Base-by-base conservation (phyloP, 1,140 invertebrate species). In the Drosophila ananassae region DNA sequence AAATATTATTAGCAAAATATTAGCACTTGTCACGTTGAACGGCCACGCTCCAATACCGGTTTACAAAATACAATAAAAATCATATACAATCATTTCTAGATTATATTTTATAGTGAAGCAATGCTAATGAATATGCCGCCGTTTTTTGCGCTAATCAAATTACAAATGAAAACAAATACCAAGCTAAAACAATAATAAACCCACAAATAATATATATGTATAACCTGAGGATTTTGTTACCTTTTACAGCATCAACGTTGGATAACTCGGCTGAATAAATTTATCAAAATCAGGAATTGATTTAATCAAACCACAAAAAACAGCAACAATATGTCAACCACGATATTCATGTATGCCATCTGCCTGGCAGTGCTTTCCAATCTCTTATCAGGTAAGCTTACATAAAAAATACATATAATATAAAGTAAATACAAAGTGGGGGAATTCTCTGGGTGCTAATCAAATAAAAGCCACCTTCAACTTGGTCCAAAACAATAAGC, bases 341-440 rank as follows among this genome's bases (percentile, higher is more conserved):
- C 62, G 32, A 37, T 30, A 5, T 48, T 84, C 53, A 68, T 72
- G 44, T 84, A 77, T 61, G 64, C 72, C 55, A 69, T 89, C 53
- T 77, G 85, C 73, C 71, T 90, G 32, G 77, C 73, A n/a, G 58
- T 89, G 53, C 67, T 71, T 47, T 62, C 60, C 55, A 77, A 89
- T 79, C 57, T 79, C 77, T 77, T 90, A 89, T 81, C 89, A 79
- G 89, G 89, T 90, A 57, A 90, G 46, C 53, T 17, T 51, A 1
- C 5, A 68, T 48, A 25, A 3, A 34, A 28, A 7, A 51, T 55
- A 57, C n/a, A 37, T 51, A 28, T 6, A 51, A 51, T 54, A 28
- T 13, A 37, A 46, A 48, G 9, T 44, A 48, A 21, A 51, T 25
- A 30, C 28, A 13, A 17, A 17, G 10, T 51, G 24, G 8, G 10